Conservation (phyloP, 2,797 vertebrate species). For the Gorsachius magnificus region DNA sequence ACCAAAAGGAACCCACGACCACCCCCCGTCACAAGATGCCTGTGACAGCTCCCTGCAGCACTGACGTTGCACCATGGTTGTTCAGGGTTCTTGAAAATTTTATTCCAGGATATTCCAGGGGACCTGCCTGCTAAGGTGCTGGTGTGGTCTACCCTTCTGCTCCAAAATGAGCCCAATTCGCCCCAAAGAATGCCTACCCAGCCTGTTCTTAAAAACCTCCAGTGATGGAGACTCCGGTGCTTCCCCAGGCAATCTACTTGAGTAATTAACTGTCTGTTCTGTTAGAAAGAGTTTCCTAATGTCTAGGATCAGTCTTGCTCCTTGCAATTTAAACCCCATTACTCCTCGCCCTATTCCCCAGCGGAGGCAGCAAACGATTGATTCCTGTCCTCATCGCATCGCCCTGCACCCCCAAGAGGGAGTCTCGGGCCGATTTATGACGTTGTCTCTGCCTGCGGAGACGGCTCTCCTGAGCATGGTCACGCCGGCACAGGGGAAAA, state of each 20-base stretch:
- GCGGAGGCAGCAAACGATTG: fast-evolving
- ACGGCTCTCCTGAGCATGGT: background rate
- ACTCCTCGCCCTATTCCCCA: background rate
- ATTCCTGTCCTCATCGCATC: background rate
- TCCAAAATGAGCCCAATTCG: background rate
- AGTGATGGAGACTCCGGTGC: background rate
- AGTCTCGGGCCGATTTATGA: background rate
- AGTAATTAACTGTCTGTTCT: constrained; percentile 47
- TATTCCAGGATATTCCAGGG: background rate
- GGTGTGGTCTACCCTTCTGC: background rate
- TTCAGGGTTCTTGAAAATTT: background rate
- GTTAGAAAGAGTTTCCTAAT: constrained; percentile 3
- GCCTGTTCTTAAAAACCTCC: background rate
- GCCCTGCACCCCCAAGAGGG: background rate
- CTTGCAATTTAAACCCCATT: constrained; percentile 23
- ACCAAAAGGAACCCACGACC: background rate
- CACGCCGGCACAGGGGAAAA: background rate
- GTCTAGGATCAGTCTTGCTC: background rate
- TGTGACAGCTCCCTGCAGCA: background rate
- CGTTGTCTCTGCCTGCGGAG: fast-evolving
- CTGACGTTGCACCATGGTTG: fast-evolving
- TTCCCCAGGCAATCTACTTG: constrained; percentile 6
- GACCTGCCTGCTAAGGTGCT: background rate
- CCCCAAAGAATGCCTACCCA: background rate
- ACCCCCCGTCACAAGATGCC: fast-evolving